These are phyloP conservation scores for Elysia crispata DNA, from an alignment of 2,888 invertebrate genomes.

Conservation along the genomic window DNA sequence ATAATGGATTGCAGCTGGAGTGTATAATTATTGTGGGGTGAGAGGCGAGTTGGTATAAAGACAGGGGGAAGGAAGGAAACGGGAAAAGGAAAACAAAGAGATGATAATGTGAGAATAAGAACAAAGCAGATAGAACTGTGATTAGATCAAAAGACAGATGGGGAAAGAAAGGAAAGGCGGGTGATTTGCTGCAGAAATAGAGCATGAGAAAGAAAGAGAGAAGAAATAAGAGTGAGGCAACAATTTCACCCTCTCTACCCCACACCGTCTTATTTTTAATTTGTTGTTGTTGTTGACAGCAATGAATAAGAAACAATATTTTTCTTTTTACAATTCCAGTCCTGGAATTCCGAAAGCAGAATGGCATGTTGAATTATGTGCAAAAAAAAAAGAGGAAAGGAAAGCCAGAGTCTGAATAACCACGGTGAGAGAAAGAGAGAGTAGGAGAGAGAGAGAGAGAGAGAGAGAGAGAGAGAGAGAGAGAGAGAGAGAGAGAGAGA, in stretches of 20 bases:
- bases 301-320: background rate
- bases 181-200: no score
- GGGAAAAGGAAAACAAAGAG: background rate
- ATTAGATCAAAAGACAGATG: background rate
- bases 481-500: background rate
- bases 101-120: no score
- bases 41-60: slow-evolving; percentile 1
- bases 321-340: background rate
- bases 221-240: background rate
- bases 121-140: background rate
- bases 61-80: background rate
- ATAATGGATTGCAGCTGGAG: background rate
- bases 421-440: background rate
- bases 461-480: background rate
- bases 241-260: background rate
- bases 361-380: background rate
- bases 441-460: background rate
- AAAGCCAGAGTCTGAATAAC: background rate
- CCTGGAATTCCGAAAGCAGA: background rate
- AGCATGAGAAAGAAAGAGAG: no score
- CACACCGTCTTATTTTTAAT: background rate
- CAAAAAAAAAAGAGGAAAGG: background rate
- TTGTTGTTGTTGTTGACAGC: background rate
- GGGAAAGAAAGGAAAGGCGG: no score
- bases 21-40: background rate